These are phyloP conservation scores for Drosophila parvula DNA, from an alignment of 1,140 invertebrate species.

Conservation along the genomic window DNA sequence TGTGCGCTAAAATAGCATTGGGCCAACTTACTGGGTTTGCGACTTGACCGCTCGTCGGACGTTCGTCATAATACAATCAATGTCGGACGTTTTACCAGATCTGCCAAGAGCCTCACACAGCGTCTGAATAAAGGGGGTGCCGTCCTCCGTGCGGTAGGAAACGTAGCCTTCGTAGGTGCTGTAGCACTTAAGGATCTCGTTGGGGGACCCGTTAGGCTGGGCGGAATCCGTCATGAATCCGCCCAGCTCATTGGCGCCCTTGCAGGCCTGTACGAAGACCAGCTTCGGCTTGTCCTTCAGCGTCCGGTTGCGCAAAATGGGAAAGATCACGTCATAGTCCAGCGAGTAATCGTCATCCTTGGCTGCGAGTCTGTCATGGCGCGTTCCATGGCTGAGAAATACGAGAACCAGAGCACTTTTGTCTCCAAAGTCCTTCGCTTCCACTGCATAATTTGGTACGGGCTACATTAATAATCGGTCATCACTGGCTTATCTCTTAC, in stretches of 20 bases:
- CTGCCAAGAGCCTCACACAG: constrained; percentile 62
- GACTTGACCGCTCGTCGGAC: constrained; percentile 57
- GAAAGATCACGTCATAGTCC: constrained; percentile 72
- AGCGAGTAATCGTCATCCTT: constrained; percentile 71
- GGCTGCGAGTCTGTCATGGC: constrained; percentile 62
- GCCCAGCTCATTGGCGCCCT: constrained; percentile 53
- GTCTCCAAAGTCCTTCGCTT: constrained; percentile 63
- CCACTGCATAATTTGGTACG: constrained; percentile 45
- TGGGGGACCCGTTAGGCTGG: constrained; percentile 57
- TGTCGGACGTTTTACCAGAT: constrained; percentile 52
- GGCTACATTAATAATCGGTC: not conserved
- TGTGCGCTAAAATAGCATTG: not conserved
- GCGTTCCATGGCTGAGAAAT: constrained; percentile 59
- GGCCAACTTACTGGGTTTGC: constrained; percentile 53
- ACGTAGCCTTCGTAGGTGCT: constrained; percentile 82
- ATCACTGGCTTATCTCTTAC: constrained; percentile 3
- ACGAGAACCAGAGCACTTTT: constrained; percentile 61
- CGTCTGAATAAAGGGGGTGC: constrained; percentile 73
- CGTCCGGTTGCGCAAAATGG: constrained; percentile 65
- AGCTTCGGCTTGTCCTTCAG: constrained; percentile 74
- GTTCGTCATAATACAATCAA: constrained; percentile 55
- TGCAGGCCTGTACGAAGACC: constrained; percentile 79
- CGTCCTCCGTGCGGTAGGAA: constrained; percentile 69
- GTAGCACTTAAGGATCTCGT: constrained; percentile 79
- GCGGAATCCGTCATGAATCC: constrained; percentile 66